Evolutionary conservation across 35 echinoderm and acorn worm genomes (phyloP).

Genomic region (Holothuria glaberrima): DNA sequence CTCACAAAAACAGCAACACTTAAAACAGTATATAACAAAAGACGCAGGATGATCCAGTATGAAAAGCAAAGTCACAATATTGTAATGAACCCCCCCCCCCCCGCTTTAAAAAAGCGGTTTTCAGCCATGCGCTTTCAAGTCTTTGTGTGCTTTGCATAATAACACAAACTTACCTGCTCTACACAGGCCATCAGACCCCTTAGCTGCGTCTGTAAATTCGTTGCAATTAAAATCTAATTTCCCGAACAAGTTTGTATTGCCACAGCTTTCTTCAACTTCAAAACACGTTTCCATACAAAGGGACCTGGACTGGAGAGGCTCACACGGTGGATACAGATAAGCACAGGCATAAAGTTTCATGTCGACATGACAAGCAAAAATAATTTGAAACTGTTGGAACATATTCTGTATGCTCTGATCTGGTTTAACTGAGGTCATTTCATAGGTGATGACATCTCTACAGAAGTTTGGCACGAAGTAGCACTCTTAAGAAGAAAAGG

Average conservation of each 20-base stretch:
- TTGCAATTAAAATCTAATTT: constrained; percentile 29
- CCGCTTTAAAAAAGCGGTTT: too few relatives aligned
- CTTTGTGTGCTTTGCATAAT: not conserved
- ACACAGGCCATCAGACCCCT: constrained; percentile 9
- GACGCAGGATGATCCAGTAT: too few relatives aligned
- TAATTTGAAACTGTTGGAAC: constrained; percentile 25
- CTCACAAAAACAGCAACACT: too few relatives aligned
- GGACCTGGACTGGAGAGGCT: not conserved
- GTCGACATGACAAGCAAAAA: constrained; percentile 32
- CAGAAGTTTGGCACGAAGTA: constrained; percentile 5
- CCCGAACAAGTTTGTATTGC: constrained; percentile 26
- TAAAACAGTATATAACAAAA: too few relatives aligned
- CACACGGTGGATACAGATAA: constrained; percentile 32
- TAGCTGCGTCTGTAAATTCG: constrained; percentile 1
- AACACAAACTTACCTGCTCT: not conserved
- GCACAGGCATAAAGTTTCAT: constrained; percentile 40
- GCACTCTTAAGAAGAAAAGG: constrained; percentile 23
- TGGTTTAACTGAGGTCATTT: not conserved
- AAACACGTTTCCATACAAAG: constrained; percentile 9
- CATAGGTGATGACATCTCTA: not conserved
- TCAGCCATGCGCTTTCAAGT: not conserved
- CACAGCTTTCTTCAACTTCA: constrained; percentile 34
- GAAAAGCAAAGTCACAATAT: too few relatives aligned
- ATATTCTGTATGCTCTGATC: not conserved
- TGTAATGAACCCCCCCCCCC: too few relatives aligned